Evolutionary conservation across 2,797 vertebrate genomes (phyloP).

Genomic region (Urophycis tenuis): DNA sequence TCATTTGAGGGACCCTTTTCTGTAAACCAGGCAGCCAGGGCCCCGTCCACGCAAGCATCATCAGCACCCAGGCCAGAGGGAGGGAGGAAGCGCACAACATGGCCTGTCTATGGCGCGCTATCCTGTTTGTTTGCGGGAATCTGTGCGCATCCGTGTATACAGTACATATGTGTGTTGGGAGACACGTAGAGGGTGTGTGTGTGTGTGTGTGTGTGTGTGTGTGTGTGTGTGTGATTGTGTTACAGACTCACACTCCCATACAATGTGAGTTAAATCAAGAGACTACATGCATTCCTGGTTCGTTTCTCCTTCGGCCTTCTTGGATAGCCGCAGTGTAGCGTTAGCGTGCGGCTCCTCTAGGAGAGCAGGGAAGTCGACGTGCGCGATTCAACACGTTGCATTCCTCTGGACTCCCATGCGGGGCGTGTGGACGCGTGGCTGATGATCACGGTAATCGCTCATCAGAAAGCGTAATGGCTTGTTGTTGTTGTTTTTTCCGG

Average conservation of each 20-base stretch:
- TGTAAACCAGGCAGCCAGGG: slow-evolving; percentile 71
- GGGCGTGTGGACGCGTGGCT: slow-evolving; percentile 22
- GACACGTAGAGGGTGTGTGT: slow-evolving; percentile 13
- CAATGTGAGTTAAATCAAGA: slow-evolving; percentile 50
- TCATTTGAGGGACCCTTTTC: slow-evolving; percentile 80
- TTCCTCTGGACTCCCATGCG: slow-evolving; percentile 23
- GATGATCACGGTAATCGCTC: slow-evolving; percentile 26
- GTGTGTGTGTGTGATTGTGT: slow-evolving; percentile 26
- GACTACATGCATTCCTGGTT: slow-evolving; percentile 54
- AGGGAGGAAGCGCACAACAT: slow-evolving; percentile 36
- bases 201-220: slow-evolving; percentile 25
- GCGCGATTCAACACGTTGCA: slow-evolving; percentile 20
- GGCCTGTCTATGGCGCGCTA: slow-evolving; percentile 56
- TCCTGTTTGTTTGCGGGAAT: slow-evolving; percentile 37
- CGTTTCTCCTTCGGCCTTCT: slow-evolving; percentile 44
- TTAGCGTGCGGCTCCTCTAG: slow-evolving; percentile 50
- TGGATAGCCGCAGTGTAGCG: slow-evolving; percentile 54
- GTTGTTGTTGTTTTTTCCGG: slow-evolving; percentile 7
- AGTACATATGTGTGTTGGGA: slow-evolving; percentile 3
- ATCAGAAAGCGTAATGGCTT: background rate
- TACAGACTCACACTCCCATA: slow-evolving; percentile 34
- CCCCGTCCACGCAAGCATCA: slow-evolving; percentile 72
- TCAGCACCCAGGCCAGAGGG: slow-evolving; percentile 56
- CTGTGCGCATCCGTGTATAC: slow-evolving; percentile 21
- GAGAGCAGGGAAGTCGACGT: slow-evolving; percentile 43